phyloP scores from a whole-genome alignment of 2,113 vertebrate species.

The Eudyptes chrysolophus region DNA sequence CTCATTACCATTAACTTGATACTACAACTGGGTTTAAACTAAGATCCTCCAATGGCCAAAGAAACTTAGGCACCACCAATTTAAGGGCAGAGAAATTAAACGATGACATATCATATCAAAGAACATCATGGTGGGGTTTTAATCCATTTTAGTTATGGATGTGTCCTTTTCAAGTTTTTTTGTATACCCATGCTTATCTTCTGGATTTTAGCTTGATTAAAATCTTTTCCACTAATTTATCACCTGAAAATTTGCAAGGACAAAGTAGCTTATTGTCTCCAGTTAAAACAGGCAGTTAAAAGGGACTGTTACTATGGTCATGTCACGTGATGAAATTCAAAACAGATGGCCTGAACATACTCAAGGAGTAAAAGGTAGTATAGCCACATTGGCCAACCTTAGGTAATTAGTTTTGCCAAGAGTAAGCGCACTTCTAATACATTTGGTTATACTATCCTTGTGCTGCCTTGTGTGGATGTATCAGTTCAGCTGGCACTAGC shows the following conservation, averaged over 20 bases:
- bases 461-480: background rate
- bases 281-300: background rate
- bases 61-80: background rate
- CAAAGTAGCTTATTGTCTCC: background rate
- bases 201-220: background rate
- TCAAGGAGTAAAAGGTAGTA: background rate
- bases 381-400: background rate
- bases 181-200: background rate
- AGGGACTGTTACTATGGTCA: background rate
- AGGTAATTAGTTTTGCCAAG: background rate
- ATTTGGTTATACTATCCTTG: background rate
- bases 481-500: background rate
- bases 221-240: background rate
- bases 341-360: background rate
- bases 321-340: background rate
- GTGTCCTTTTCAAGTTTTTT: background rate
- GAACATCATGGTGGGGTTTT: background rate
- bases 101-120: background rate
- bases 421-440: background rate
- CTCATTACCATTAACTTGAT: background rate
- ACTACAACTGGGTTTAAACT: background rate
- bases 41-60: background rate
- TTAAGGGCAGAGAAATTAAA: background rate
- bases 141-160: background rate
- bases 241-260: background rate